Percentiles rank a stretch among this genome's conserved stretches.
Conservation (phyloP, 2,113 vertebrate genomes). For the Sebastes fasciatus region DNA sequence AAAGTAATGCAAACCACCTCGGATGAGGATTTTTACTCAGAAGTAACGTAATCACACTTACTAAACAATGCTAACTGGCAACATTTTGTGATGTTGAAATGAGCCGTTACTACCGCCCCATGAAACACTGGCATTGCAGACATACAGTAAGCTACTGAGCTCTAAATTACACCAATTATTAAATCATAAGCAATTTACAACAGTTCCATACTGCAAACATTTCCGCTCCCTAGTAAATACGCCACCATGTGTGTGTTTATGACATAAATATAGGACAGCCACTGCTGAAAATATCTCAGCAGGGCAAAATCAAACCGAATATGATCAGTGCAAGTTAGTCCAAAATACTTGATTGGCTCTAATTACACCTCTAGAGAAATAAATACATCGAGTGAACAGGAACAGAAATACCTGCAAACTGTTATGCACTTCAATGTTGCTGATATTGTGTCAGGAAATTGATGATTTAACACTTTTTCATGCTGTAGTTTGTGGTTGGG, state of each 20-base stretch:
- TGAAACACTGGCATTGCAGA: neutral
- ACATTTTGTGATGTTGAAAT: conserved; percentile 4
- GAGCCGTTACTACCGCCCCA: neutral
- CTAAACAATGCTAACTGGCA: neutral
- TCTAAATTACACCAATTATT: conserved; percentile 34
- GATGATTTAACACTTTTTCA: too few relatives aligned
- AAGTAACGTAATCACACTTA: neutral
- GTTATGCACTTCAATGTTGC: too few relatives aligned
- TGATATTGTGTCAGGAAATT: too few relatives aligned
- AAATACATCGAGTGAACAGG: too few relatives aligned
- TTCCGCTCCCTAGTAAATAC: neutral
- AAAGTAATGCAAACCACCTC: neutral
- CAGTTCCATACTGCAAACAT: conserved; percentile 9
- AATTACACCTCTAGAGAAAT: too few relatives aligned
- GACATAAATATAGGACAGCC: neutral
- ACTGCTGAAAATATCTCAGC: neutral
- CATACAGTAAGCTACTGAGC: neutral
- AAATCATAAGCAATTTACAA: conserved; percentile 48
- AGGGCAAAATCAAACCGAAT: neutral
- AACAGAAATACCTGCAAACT: too few relatives aligned
- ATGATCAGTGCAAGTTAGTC: too few relatives aligned
- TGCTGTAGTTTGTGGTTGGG: too few relatives aligned
- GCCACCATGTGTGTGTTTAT: conserved; percentile 9
- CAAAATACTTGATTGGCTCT: too few relatives aligned
- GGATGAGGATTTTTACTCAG: neutral